A percentile compares a stretch with the other conserved stretches of the same genome.
Conservation (phyloP, 2,113 vertebrate genomes). For the Turnix velox region DNA sequence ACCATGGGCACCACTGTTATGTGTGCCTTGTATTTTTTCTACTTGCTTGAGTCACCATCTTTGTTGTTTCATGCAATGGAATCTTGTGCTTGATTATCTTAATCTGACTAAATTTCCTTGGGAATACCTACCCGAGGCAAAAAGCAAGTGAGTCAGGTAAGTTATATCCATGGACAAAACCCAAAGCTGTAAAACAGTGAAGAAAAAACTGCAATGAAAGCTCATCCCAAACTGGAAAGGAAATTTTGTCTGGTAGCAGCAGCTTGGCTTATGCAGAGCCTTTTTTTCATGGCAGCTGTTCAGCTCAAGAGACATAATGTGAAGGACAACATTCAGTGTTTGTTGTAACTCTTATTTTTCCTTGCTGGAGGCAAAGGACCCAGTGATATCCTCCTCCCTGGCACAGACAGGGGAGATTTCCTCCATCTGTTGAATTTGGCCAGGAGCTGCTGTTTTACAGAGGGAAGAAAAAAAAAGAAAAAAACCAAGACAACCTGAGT, state of each 20-base stretch:
- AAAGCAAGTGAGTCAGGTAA: not conserved
- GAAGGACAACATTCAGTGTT: not conserved
- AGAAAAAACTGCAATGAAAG: not conserved
- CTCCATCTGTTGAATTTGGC: constrained; percentile 25
- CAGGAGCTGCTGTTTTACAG: not conserved
- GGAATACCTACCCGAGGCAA: not conserved
- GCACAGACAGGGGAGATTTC: constrained; percentile 1
- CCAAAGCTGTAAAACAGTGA: not conserved
- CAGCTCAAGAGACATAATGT: not conserved
- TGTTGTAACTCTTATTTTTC: constrained; percentile 1
- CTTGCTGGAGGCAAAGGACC: constrained; percentile 2
- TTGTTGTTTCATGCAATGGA: not conserved
- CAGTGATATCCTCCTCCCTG: not conserved
- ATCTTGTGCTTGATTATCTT: not conserved
- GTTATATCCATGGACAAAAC: not conserved
- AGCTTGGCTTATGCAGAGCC: not conserved
- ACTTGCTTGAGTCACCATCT: not conserved
- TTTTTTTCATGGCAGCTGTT: not conserved
- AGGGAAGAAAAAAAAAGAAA: not conserved
- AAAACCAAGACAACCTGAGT: not conserved
- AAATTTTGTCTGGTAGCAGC: not conserved
- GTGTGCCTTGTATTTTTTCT: not conserved
- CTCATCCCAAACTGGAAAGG: not conserved
- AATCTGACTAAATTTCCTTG: not conserved
- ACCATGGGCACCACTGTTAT: not conserved